Evolutionary conservation across 1,140 invertebrate genomes (phyloP), one percentile per base, ranked within the genome.

Genomic region (Trichonephila clavata): DNA sequence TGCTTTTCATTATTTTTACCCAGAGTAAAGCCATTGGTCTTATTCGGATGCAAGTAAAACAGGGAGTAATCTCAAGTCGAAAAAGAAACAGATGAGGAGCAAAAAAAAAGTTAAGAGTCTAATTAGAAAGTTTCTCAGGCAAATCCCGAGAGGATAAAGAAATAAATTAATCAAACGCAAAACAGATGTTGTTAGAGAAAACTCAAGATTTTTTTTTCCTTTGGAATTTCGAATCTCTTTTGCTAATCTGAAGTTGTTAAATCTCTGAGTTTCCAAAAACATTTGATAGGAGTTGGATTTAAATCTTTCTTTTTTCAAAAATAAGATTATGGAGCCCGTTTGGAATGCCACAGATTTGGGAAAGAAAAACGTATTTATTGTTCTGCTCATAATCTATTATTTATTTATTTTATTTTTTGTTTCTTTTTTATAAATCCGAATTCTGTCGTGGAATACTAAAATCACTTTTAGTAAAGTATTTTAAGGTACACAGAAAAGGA

Each of bases 141-240:
- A 77, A 32, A 77, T 77, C 60, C 27, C 27, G 8, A 27, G 13
- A 16, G 27, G 21, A 77, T 27, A 32, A 27, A 24, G 16, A 77
- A 32, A 32, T 24, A 77, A 77, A 77, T 77, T 27, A 77, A 77
- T 77, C 68, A 77, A 77, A 77, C 68, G 68, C 68, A 27, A 77
- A 77, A 77, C 27, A 32, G 24, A 77, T 77, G 68, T 77, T 77
- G 27, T 77, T 18, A 24, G 27, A 32, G 27, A 39, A 71, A 13
- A n/a, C 27, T 77, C 18, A 32, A 3, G 3, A 7, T 5, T 24
- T 77, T 27, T 77, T 32, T n/a, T 13, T 14, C 5, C 4, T 27
- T 18, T 13, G 10, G 60, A 18, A 32, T 77, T 32, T 27, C 14
- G 43, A 6, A 10, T 27, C 32, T 77, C 27, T 6, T 5, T 20